These are phyloP conservation scores for Trogon melanurus DNA, from an alignment of 2,113 vertebrate species.

Conservation along the genomic window DNA sequence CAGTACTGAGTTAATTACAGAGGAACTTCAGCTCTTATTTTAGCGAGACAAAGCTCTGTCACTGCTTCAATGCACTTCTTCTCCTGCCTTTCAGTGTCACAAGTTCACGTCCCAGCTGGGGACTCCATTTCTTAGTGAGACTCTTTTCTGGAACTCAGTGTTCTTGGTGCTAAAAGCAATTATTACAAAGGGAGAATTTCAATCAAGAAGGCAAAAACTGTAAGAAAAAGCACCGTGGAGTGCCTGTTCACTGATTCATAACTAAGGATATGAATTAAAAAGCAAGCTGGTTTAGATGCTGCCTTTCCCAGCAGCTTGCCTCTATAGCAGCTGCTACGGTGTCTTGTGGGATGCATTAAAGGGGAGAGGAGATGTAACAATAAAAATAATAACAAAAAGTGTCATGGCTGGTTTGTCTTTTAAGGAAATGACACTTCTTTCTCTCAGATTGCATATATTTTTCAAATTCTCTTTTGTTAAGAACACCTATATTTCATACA, in stretches of 20 bases:
- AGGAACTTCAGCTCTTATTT: not conserved
- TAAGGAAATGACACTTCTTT: not conserved
- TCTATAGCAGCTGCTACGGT: not conserved
- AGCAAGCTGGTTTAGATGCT: not conserved
- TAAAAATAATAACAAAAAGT: slow-evolving; percentile 2
- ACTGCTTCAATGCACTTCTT: not conserved
- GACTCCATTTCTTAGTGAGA: not conserved
- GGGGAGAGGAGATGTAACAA: not conserved
- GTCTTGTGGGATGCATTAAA: not conserved
- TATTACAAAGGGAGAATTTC: not conserved
- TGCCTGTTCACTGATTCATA: slow-evolving; percentile 39
- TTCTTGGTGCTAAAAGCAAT: slow-evolving; percentile 25
- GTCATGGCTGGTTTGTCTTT: not conserved
- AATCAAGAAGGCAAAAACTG: not conserved
- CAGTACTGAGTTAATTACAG: slow-evolving; percentile 47
- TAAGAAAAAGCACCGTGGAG: not conserved
- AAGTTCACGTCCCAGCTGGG: slow-evolving; percentile 19
- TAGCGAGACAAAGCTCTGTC: not conserved
- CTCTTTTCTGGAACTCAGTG: not conserved
- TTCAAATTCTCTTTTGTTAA: not conserved
- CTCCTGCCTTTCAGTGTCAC: not conserved
- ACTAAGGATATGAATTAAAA: slow-evolving; percentile 21
- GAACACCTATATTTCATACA: not conserved
- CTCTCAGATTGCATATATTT: not conserved
- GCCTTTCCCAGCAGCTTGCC: not conserved